phyloP scores from a whole-genome alignment of 1,140 invertebrate genomes.

The Phocides pigmalion region DNA sequence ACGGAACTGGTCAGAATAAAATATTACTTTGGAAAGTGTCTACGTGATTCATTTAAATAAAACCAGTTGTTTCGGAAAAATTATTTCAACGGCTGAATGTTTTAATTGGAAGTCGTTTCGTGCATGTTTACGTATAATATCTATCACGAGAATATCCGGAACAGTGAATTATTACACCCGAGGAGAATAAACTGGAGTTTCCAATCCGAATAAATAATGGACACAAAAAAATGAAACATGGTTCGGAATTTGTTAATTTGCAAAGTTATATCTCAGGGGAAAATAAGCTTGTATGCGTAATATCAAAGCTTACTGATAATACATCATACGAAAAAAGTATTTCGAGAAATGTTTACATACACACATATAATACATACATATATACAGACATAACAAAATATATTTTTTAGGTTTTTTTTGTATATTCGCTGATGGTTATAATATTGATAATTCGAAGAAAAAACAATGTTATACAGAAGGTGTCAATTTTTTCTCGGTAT shows the following conservation, averaged over 20 bases:
- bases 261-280: slow-evolving; percentile 21
- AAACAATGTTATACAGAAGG: no score
- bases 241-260: slow-evolving; percentile 26
- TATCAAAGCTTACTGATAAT: slow-evolving; percentile 8
- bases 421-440: no score
- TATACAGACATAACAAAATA: no score
- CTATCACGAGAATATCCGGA: slow-evolving; percentile 15
- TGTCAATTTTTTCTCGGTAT: no score
- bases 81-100: slow-evolving; percentile 5
- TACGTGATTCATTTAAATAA: slow-evolving; percentile 7
- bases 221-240: slow-evolving; percentile 27
- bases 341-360: no score
- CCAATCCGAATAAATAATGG: slow-evolving; percentile 28
- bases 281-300: slow-evolving; percentile 4
- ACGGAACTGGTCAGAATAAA: neutral
- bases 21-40: neutral
- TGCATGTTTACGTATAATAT: slow-evolving; percentile 13
- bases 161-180: slow-evolving; percentile 10
- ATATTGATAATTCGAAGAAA: no score
- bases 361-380: no score
- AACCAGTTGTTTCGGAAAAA: slow-evolving; percentile 1
- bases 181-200: slow-evolving; percentile 14
- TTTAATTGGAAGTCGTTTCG: slow-evolving; percentile 7
- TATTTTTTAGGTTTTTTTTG: no score
- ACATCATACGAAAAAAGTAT: neutral